Evolutionary conservation across 2,888 invertebrate genomes (phyloP), one percentile per base, ranked within the genome.

Genomic region (Hedychridium roseum): DNA sequence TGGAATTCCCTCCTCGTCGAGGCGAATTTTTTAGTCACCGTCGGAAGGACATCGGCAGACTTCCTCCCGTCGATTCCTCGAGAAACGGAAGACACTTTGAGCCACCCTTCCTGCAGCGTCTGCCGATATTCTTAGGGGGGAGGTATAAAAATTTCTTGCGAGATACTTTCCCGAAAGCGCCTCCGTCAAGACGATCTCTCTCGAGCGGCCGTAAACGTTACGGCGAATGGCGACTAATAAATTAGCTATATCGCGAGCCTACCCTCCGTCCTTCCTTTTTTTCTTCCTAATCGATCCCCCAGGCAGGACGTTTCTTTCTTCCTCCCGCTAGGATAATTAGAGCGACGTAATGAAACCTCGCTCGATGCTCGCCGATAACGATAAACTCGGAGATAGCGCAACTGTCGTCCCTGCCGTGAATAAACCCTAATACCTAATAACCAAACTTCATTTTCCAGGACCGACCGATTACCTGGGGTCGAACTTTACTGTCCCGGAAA

Each of bases 201-300:
- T 23, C 23, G 23, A 5, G 5, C 23, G 46, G 23, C 57, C 39
- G 46, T 63, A 61, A 61, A 60, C 54, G 47, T 57, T 53, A 56
- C 43, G 56, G 57, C 37, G 38, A 57, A 58, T 45, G 50, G 48
- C 47, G 35, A 42, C 48, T 56, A 60, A 58, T 62, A 58, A 62
- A 58, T 55, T 61, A 50, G 43, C n/a, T 43, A 37, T 43, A 43
- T 53, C 46, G 43, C 46, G 41, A 43, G 35, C 23, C 26, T 30
- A 18, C 16, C 40, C 32, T 40, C 18, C 20, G 35, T 20, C 17
- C 26, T 32, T 34, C 21, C 14, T 34, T 30, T 56, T 3, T 14
- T 43, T 14, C 18, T 39, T 43, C 35, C 35, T 43, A 43, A 43
- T 43, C 43, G 43, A 43, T 43, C 43, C 43, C 35, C n/a, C 14